Percentiles rank a stretch among this genome's conserved stretches.
Conservation (phyloP, 1,140 invertebrate genomes). For the Aleiodes sp. region DNA sequence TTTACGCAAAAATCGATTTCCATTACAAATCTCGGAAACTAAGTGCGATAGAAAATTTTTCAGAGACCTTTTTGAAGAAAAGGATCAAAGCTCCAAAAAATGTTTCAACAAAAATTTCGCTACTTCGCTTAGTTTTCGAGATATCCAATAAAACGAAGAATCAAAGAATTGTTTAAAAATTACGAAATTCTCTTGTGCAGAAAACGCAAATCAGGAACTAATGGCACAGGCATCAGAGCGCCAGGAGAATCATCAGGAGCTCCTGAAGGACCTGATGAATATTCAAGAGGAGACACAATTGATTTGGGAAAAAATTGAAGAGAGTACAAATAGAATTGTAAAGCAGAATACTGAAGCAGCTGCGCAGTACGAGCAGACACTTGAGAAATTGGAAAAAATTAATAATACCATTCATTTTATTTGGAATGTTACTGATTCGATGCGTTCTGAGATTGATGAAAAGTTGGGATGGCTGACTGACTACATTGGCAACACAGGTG, state of each 20-base stretch:
- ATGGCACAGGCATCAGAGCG: constrained; percentile 62
- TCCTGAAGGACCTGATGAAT: constrained; percentile 68
- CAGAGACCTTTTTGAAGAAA: too few species aligned
- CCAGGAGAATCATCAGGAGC: constrained; percentile 66
- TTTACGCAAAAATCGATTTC: too few species aligned
- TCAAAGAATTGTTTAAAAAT: too few species aligned
- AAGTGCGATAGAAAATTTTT: too few species aligned
- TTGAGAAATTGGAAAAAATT: constrained; percentile 71
- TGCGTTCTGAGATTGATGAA: constrained; percentile 66
- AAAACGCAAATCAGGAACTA: constrained; percentile 66
- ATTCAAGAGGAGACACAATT: constrained; percentile 68
- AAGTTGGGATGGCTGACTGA: constrained; percentile 69
- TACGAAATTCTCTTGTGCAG: constrained; percentile 43
- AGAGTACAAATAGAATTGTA: constrained; percentile 65
- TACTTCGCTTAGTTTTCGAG: too few species aligned
- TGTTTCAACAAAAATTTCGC: too few species aligned
- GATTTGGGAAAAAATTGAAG: constrained; percentile 69
- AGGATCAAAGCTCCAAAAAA: too few species aligned
- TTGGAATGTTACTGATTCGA: constrained; percentile 65
- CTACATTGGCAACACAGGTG: constrained; percentile 69
- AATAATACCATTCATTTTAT: constrained; percentile 70
- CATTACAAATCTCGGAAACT: too few species aligned
- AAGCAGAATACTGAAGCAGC: constrained; percentile 67
- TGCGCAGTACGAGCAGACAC: constrained; percentile 67
- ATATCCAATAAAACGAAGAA: too few species aligned